Evolutionary conservation across 2,113 vertebrate species (phyloP).

Genomic region (Bambusicola thoracicus): DNA sequence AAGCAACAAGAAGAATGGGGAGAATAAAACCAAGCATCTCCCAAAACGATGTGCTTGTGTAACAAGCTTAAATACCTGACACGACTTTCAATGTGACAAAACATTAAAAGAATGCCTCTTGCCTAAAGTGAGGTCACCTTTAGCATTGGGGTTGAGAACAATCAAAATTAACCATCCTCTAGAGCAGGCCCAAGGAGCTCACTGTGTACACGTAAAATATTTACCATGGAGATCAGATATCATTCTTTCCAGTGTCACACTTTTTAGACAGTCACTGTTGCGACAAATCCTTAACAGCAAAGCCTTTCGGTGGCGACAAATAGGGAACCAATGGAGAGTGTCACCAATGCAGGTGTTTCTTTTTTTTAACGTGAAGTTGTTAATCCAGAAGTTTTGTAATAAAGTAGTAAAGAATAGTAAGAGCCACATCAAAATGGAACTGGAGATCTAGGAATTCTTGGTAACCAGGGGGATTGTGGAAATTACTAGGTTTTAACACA

Average conservation of each 20-base stretch:
- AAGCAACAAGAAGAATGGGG: not conserved
- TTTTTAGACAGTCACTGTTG: not conserved
- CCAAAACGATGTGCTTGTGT: not conserved
- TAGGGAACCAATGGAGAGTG: not conserved
- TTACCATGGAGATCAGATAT: not conserved
- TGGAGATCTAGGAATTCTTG: not conserved
- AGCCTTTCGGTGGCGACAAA: not conserved
- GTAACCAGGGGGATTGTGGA: not conserved
- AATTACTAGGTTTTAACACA: not conserved
- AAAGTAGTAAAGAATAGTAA: not conserved
- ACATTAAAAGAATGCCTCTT: not conserved
- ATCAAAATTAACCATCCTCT: slow-evolving; percentile 6
- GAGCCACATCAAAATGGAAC: not conserved
- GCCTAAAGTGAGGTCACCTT: not conserved
- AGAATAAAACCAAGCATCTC: not conserved
- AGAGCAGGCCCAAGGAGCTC: not conserved
- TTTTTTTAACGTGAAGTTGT: not conserved
- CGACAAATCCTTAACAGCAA: not conserved
- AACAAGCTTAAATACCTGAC: not conserved
- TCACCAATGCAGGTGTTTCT: not conserved
- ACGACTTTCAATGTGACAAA: not conserved
- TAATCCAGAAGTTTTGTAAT: not conserved
- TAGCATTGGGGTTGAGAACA: not conserved
- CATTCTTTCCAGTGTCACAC: not conserved
- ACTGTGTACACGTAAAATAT: slow-evolving; percentile 26